Conservation (phyloP, 2,888 invertebrate genomes). For the Galeruca laticollis region DNA sequence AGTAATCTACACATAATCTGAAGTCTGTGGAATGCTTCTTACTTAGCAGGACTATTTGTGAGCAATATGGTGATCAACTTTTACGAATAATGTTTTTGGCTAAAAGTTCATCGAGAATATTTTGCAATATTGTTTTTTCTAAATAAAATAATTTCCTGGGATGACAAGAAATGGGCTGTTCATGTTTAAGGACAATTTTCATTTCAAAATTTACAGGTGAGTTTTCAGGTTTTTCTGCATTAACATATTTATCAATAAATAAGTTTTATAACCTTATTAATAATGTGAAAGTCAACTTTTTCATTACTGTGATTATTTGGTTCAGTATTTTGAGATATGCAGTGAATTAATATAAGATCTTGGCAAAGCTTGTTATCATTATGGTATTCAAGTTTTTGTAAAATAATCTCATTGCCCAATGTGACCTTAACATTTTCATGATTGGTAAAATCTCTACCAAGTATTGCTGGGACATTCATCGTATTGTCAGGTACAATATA, state of each 20-base stretch:
- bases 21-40: slow-evolving; percentile 36
- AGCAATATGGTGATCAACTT: slow-evolving; percentile 32
- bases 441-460: slow-evolving; percentile 4
- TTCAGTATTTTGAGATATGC: not conserved
- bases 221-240: slow-evolving; percentile 13
- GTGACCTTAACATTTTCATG: not conserved
- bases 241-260: slow-evolving; percentile 12
- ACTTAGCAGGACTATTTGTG: slow-evolving; percentile 27
- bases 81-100: slow-evolving; percentile 28
- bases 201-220: slow-evolving; percentile 9
- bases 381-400: not conserved
- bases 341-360: not conserved
- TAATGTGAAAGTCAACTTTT: not conserved
- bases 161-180: slow-evolving; percentile 32
- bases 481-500: slow-evolving; percentile 3
- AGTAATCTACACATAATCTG: slow-evolving; percentile 51
- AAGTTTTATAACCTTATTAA: slow-evolving; percentile 5
- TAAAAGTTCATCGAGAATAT: slow-evolving; percentile 39
- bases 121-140: slow-evolving; percentile 36
- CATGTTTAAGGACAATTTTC: slow-evolving; percentile 21
- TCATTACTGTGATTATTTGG: not conserved
- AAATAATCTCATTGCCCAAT: too few relatives aligned
- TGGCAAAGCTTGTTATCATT: not conserved
- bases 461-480: not conserved
- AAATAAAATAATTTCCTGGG: slow-evolving; percentile 34